phyloP scores from a whole-genome alignment of 2,113 vertebrate species.

The Lamprotornis superbus region DNA sequence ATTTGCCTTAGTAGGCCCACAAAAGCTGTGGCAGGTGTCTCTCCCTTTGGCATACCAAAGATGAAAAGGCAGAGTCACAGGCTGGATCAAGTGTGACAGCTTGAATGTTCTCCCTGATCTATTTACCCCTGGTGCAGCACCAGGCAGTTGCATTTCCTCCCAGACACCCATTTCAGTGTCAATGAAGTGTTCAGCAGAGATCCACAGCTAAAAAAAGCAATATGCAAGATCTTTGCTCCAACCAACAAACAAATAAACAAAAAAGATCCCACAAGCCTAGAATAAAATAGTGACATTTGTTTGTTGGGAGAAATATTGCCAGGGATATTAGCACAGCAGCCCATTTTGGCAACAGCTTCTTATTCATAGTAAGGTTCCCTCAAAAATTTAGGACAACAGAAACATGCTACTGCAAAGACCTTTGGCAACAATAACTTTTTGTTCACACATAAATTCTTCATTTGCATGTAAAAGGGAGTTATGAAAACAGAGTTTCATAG shows the following conservation, averaged over 20 bases:
- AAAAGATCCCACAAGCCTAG: background rate
- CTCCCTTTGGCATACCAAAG: background rate
- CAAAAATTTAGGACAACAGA: background rate
- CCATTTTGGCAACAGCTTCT: background rate
- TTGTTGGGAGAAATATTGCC: background rate
- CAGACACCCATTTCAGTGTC: background rate
- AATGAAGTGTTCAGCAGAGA: background rate
- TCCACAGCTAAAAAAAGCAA: background rate
- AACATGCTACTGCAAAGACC: background rate
- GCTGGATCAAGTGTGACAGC: background rate
- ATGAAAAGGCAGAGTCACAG: background rate
- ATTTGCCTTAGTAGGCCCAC: background rate
- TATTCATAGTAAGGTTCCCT: background rate
- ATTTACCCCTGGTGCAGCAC: background rate
- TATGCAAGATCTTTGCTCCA: background rate
- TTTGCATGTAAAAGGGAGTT: constrained; percentile 7
- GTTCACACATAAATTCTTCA: background rate
- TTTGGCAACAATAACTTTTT: background rate
- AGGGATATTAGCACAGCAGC: background rate
- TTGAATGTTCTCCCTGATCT: background rate
- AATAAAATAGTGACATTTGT: background rate
- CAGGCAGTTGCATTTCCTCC: background rate
- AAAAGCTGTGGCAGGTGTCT: background rate
- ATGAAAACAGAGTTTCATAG: background rate
- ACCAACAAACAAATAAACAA: background rate